phyloP scores from a whole-genome alignment of 1,140 invertebrate species.

The Tachypleus tridentatus region DNA sequence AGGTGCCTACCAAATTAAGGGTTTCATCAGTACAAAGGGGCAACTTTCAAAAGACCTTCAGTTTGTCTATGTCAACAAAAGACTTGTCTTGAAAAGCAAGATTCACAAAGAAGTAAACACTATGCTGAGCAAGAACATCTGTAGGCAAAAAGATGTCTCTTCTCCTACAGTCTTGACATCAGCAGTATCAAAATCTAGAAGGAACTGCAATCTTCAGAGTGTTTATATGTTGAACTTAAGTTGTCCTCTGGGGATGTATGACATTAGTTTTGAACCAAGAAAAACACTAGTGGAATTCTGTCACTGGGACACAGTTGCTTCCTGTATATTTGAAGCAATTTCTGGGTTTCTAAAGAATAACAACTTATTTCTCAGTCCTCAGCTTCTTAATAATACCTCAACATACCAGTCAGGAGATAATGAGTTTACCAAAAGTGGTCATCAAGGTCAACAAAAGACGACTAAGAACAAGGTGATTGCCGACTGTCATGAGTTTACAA shows the following conservation, averaged over 20 bases:
- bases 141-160: conserved; percentile 20
- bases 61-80: conserved; percentile 50
- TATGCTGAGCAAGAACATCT: conserved; percentile 30
- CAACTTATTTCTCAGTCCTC: too few species aligned
- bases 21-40: conserved; percentile 40
- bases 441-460: too few species aligned
- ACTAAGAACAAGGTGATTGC: too few species aligned
- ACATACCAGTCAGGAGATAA: too few species aligned
- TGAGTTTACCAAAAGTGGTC: too few species aligned
- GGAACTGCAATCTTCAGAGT: conserved; percentile 23
- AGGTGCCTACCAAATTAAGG: conserved; percentile 40
- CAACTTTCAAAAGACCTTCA: conserved; percentile 38
- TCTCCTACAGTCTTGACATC: conserved; percentile 11
- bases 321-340: conserved; percentile 41
- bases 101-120: conserved; percentile 41
- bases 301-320: conserved; percentile 41
- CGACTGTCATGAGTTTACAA: too few species aligned
- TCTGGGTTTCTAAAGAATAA: conserved; percentile 26
- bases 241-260: conserved; percentile 44
- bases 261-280: conserved; percentile 40
- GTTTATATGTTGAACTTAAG: conserved; percentile 47
- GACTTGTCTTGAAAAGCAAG: conserved; percentile 40
- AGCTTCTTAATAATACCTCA: too few species aligned
- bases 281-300: conserved; percentile 47
- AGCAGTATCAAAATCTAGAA: conserved; percentile 28